These are phyloP conservation scores for Malurus cyaneus DNA, from an alignment of 2,113 vertebrate genomes.

Conservation along the genomic window DNA sequence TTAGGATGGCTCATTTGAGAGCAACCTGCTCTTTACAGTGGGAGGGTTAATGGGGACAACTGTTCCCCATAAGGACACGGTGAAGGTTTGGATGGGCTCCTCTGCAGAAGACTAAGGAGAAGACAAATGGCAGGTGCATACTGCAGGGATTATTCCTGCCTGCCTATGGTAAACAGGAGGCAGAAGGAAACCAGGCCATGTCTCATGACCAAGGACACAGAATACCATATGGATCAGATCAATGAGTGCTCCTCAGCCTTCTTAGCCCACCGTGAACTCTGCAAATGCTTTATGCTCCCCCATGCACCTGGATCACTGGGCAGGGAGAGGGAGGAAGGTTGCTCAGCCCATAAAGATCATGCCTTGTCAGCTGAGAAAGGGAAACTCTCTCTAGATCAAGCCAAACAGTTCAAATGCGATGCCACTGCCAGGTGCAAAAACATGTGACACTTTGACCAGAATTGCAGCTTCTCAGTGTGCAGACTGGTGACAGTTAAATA, in stretches of 20 bases:
- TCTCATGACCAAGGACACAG: neutral
- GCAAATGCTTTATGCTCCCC: neutral
- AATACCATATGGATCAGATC: neutral
- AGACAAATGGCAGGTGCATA: neutral
- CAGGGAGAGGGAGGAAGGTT: neutral
- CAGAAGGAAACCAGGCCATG: neutral
- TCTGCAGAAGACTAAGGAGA: neutral
- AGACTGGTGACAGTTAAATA: fast-evolving
- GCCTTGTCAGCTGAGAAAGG: neutral
- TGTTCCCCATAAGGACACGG: neutral
- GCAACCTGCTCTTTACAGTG: neutral
- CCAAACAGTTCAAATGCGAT: fast-evolving
- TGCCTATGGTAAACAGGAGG: neutral
- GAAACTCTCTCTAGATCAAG: neutral
- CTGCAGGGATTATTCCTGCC: neutral
- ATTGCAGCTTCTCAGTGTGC: neutral
- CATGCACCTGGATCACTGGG: neutral
- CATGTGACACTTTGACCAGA: neutral
- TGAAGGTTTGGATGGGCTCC: neutral
- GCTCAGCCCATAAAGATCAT: neutral
- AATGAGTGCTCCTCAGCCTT: neutral
- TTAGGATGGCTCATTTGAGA: neutral
- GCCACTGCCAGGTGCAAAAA: neutral
- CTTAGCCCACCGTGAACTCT: neutral
- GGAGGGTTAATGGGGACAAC: neutral